Base-by-base conservation (phyloP, 92 coral and sea anemone genomes). In the Palythoa heliodiscus region DNA sequence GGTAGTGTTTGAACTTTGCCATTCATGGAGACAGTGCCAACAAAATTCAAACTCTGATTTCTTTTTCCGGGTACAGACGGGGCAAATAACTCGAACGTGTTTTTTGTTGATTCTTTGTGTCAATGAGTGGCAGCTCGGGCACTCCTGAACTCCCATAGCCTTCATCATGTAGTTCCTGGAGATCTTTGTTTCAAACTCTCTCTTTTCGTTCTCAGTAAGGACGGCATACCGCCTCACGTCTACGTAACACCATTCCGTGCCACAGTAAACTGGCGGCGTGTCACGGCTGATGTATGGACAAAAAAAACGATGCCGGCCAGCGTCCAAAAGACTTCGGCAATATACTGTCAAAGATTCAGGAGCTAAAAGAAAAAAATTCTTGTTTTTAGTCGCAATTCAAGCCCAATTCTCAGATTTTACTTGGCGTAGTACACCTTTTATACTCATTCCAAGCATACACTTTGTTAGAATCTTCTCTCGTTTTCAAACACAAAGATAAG, bases 191-290 rank as follows among this genome's bases (percentile, higher is more conserved):
- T 95, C 98, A 74, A 95, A 95, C 58, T 95, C 98, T 54, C 1
- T 25, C 55, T 82, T 95, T 75, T 95, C 98, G 6, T 52, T 20
- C 15, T 89, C 93, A 16, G 96, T 91, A 70, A 95, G 93, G 73
- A 95, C 98, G 48, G 98, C 98, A 86, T 89, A 81, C 35, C 98
- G 95, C 9, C 98, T 78, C 2, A 95, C 96, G 24, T 76, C 94
- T 2, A 89, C 89, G 50, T 92, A 95, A 68, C 86, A 91, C 98
- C 96, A 95, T 40, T 95, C 96, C 19, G 70, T 78, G 29, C 93
- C 93, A 24, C 98, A 95, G 55, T 93, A 92, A 7, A 87, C 88
- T 6, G 91, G 89, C 0, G 95, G 77, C 2, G 40, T 40, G 73
- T 88, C 95, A 53, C 70, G 88, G 74, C 94, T 88, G 5, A 84